These are phyloP conservation scores for Tetropium fuscum DNA, from an alignment of 2,888 invertebrate species.

Conservation along the genomic window DNA sequence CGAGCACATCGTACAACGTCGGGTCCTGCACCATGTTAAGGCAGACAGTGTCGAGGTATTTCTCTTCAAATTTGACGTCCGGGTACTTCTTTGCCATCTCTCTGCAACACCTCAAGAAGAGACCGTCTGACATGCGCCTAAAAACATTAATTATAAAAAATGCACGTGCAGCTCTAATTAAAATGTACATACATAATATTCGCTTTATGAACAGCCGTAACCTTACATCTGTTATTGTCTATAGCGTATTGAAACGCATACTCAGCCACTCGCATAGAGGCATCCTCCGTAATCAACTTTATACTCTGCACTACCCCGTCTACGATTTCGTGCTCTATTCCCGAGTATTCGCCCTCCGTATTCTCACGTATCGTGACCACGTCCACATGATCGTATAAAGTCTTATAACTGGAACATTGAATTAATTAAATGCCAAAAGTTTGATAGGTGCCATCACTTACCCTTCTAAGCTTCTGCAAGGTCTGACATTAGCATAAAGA, in stretches of 20 bases:
- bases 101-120: constrained; percentile 96
- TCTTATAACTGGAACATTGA: constrained; percentile 79
- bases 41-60: constrained; percentile 98
- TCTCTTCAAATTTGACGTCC: constrained; percentile 95
- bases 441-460: constrained; percentile 57
- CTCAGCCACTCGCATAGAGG: constrained; percentile 95
- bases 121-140: constrained; percentile 99
- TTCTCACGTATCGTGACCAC: constrained; percentile 99
- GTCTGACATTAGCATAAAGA: constrained; percentile 97
- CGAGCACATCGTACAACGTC: constrained; percentile 95
- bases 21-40: constrained; percentile 99
- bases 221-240: constrained; percentile 90
- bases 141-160: constrained; percentile 11
- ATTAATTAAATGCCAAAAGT: not conserved
- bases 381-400: constrained; percentile 98
- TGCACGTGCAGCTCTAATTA: not conserved
- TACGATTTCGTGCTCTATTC: constrained; percentile 99
- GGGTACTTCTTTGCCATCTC: constrained; percentile 93
- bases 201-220: constrained; percentile 99
- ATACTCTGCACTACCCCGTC: constrained; percentile 99
- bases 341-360: constrained; percentile 99
- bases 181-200: constrained; percentile 89
- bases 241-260: constrained; percentile 97
- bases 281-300: constrained; percentile 98
- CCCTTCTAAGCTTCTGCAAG: constrained; percentile 96